These are phyloP conservation scores for Microcebus ravelobensis DNA, from an alignment of 2,113 vertebrate species.

Conservation along the genomic window DNA sequence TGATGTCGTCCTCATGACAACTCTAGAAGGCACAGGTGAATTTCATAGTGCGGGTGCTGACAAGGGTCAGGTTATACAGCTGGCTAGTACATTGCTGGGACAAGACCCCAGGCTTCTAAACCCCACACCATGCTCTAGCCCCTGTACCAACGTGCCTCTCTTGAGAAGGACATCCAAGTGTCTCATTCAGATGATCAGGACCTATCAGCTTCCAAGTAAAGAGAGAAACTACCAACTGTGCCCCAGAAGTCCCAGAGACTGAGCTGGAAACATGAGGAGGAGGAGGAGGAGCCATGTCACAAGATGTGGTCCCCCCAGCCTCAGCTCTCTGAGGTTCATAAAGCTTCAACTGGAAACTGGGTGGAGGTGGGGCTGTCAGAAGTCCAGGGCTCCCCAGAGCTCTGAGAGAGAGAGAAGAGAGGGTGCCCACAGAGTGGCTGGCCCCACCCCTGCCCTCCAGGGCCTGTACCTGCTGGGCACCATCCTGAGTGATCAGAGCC, in stretches of 20 bases:
- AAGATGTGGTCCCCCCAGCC: neutral
- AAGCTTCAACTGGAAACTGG: neutral
- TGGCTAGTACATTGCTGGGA: neutral
- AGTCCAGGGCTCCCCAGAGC: neutral
- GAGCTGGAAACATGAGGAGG: neutral
- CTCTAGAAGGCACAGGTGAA: neutral
- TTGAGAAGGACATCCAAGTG: neutral
- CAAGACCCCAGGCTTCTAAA: neutral
- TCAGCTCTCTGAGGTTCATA: neutral
- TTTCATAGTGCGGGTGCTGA: neutral
- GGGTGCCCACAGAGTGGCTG: neutral
- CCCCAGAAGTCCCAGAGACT: neutral
- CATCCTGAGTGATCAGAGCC: conserved; percentile 84
- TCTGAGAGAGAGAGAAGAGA: neutral
- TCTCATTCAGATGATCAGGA: neutral
- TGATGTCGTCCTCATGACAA: neutral
- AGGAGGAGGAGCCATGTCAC: neutral
- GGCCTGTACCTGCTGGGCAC: conserved; percentile 85
- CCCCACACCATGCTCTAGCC: neutral
- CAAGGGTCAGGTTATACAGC: neutral
- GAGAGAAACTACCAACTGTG: neutral
- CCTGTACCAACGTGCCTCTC: neutral
- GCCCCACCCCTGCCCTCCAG: neutral
- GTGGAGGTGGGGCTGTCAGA: neutral
- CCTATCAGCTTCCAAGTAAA: neutral